Evolutionary conservation across 1,140 invertebrate genomes (phyloP), one percentile per base, ranked within the genome.

Genomic region (Sycobia sp.): DNA sequence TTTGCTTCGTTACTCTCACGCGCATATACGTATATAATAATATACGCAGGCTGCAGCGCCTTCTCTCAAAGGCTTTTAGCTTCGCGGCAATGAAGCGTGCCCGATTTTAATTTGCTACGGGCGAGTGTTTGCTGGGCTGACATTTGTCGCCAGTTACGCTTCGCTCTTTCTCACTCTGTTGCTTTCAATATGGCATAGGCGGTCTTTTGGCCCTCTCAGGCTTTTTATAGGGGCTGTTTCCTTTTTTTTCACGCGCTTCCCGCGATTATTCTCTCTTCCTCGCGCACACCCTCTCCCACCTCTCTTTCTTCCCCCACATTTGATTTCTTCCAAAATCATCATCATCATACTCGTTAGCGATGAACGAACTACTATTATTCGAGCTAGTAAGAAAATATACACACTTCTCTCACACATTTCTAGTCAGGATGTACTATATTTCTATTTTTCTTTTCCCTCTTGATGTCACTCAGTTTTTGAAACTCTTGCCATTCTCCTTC

Each of bases 71-170:
- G 41, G 50, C 18, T 62, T 62, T 54, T 29, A 32, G 22, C 59
- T 62, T 14, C 23, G 27, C 44, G 10, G 23, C 53, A 49, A 62
- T 62, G 61, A 62, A 62, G 61, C 61, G 44, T 62, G 36, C 51
- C 61, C 44, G 34, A 62, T 62, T 62, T 56, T 62, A 62, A 62
- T 62, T 62, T 62, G 61, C 50, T 62, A 62, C 61, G 61, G 61
- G 61, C 61, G 61, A 62, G 61, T 62, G 61, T 62, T 62, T 62
- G 61, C 61, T 5, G 25, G 51, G n/a, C 20, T 56, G 61, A 62
- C 53, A 62, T 62, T 62, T 62, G 51, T 62, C 61, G 53, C 61
- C 61, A 32, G 61, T 62, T 56, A 55, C 7, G 25, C 25, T 55
- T 18, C 13, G n/a, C n/a, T 53, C 47, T 38, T 14, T 39, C 16